A percentile compares a stretch with the other conserved stretches of the same genome.
Evolutionary conservation across 2,797 vertebrate genomes (phyloP).

Genomic region (Manis pentadactyla): DNA sequence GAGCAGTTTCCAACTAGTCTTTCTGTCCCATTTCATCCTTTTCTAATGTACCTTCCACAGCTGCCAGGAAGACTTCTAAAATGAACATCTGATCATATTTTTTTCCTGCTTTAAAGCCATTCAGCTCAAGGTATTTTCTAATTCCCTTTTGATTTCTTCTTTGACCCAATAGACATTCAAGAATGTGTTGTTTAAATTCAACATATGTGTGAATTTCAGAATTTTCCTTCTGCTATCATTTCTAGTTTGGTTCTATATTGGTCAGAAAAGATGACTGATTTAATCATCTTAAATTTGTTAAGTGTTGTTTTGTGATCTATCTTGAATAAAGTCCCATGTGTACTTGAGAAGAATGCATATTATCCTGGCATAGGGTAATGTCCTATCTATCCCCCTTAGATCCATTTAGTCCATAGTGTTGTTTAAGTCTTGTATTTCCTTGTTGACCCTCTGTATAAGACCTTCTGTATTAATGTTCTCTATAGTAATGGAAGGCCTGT

Average conservation of each 20-base stretch:
- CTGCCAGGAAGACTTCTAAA: background rate
- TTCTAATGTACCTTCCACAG: background rate
- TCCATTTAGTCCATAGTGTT: background rate
- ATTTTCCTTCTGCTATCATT: background rate
- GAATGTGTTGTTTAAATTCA: background rate
- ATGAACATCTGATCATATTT: background rate
- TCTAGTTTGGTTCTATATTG: background rate
- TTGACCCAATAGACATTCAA: background rate
- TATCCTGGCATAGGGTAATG: background rate
- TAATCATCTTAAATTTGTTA: background rate
- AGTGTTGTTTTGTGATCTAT: background rate
- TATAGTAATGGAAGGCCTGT: background rate
- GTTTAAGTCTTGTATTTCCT: background rate
- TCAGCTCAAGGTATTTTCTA: background rate
- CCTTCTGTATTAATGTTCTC: background rate
- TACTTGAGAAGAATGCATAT: background rate
- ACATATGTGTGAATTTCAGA: background rate
- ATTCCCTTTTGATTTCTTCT: background rate
- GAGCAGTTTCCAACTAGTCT: background rate
- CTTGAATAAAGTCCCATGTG: background rate
- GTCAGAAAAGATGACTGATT: background rate
- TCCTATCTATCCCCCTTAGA: too few species aligned
- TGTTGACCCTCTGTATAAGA: background rate
- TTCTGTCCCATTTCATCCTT: background rate
- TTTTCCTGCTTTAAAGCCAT: background rate